These are phyloP conservation scores for Philypnodon macrostomus DNA, from an alignment of 2,797 vertebrate genomes.

Conservation along the genomic window DNA sequence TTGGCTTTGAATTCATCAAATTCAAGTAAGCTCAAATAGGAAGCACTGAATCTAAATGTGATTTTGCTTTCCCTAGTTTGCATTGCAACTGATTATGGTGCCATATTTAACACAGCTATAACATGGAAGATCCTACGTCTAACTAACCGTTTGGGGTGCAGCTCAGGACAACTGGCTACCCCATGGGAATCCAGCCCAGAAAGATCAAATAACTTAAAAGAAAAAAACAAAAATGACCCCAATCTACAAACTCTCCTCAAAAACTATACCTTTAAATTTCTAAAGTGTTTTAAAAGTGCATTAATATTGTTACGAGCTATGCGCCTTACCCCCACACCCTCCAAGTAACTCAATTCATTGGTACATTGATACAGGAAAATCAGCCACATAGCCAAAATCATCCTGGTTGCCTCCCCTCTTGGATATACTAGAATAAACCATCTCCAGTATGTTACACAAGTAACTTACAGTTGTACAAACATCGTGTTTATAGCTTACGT, in stretches of 20 bases:
- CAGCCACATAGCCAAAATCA: constrained; percentile 29
- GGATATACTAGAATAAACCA: constrained; percentile 6
- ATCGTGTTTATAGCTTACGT: constrained; percentile 62
- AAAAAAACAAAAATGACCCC: constrained; percentile 50
- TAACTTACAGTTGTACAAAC: constrained; percentile 38
- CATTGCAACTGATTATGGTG: constrained; percentile 47
- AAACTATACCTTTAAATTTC: constrained; percentile 84
- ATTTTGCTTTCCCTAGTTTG: constrained; percentile 59
- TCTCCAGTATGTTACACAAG: constrained; percentile 36
- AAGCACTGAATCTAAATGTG: constrained; percentile 44
- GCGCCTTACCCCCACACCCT: constrained; percentile 43
- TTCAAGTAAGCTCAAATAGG: constrained; percentile 76
- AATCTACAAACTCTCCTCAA: constrained; percentile 61
- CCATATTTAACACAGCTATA: constrained; percentile 43
- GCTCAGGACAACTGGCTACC: constrained; percentile 57
- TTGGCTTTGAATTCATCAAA: constrained; percentile 60
- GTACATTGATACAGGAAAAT: constrained; percentile 46
- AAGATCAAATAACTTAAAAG: constrained; percentile 74
- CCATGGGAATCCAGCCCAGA: constrained; percentile 80
- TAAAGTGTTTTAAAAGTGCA: constrained; percentile 93
- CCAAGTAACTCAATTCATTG: constrained; percentile 30
- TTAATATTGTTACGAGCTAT: constrained; percentile 69
- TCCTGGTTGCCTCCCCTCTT: constrained; percentile 12
- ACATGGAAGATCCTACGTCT: constrained; percentile 59
- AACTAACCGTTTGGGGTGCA: constrained; percentile 58